Percentiles rank a stretch among this genome's conserved stretches.
phyloP scores from a whole-genome alignment of 1,140 invertebrate genomes.

The Carposina sasakii region DNA sequence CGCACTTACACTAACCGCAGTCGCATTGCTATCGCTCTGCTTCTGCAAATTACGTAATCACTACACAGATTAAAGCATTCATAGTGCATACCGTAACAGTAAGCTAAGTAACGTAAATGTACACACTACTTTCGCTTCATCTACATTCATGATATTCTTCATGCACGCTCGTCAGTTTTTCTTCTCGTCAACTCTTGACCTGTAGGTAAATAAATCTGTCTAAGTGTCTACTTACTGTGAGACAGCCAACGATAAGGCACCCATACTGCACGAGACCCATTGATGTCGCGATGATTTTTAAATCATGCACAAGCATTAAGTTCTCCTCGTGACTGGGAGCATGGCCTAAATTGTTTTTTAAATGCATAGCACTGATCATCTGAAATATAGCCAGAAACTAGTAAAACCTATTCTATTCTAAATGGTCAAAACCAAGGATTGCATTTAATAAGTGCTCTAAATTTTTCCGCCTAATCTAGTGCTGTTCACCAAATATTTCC shows the following conservation, averaged over 20 bases:
- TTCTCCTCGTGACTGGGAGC: constrained; percentile 8
- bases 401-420: background rate
- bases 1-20: too few relatives aligned
- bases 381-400: constrained; percentile 31
- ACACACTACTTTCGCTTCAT: too few relatives aligned
- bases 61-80: too few relatives aligned
- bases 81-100: too few relatives aligned
- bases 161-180: too few relatives aligned
- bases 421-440: background rate
- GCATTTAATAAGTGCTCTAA: background rate
- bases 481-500: background rate
- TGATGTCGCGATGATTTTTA: constrained; percentile 44
- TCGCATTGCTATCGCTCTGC: too few relatives aligned
- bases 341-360: constrained; percentile 39
- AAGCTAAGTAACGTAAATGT: too few relatives aligned
- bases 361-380: constrained; percentile 36
- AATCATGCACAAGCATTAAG: constrained; percentile 40
- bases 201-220: too few relatives aligned
- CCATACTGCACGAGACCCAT: constrained; percentile 44
- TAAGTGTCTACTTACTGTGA: constrained; percentile 33
- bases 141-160: too few relatives aligned
- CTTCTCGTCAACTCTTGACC: too few relatives aligned
- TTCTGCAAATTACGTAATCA: too few relatives aligned
- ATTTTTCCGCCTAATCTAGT: background rate
- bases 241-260: constrained; percentile 42